A percentile compares a stretch with the other conserved stretches of the same genome.
These are phyloP conservation scores for Erythrocercus mccallii DNA, from an alignment of 2,113 vertebrate species.

Conservation along the genomic window DNA sequence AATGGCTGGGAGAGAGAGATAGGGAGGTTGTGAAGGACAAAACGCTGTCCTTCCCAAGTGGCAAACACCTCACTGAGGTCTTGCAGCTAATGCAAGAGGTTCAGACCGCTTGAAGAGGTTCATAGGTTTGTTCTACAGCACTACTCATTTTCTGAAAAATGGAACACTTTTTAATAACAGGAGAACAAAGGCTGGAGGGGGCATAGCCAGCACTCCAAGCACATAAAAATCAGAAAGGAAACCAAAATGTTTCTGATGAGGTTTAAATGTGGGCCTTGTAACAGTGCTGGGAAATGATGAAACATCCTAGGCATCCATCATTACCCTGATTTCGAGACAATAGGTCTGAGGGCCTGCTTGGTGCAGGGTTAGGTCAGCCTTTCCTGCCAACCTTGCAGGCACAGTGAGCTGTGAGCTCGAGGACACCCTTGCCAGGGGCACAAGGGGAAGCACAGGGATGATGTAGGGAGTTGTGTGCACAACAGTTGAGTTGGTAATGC, in stretches of 20 bases:
- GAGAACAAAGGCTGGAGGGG: neutral
- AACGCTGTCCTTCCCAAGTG: neutral
- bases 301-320: slow-evolving; percentile 64
- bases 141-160: neutral
- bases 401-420: neutral
- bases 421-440: neutral
- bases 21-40: neutral
- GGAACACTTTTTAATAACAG: neutral
- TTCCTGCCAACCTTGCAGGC: slow-evolving; percentile 44
- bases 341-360: slow-evolving; percentile 37
- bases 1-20: neutral
- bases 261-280: slow-evolving; percentile 47
- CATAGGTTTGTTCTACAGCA: neutral
- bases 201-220: neutral
- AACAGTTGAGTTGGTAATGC: neutral
- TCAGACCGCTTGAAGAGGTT: neutral
- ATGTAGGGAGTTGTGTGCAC: neutral
- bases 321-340: slow-evolving; percentile 57
- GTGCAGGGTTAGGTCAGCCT: slow-evolving; percentile 58
- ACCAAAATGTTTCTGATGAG: slow-evolving; percentile 53
- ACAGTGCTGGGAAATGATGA: slow-evolving; percentile 66
- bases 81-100: neutral
- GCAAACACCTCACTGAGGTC: neutral
- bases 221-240: slow-evolving; percentile 54
- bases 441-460: neutral